Evolutionary conservation across 2,113 vertebrate species (phyloP).

Genomic region (Perca flavescens): DNA sequence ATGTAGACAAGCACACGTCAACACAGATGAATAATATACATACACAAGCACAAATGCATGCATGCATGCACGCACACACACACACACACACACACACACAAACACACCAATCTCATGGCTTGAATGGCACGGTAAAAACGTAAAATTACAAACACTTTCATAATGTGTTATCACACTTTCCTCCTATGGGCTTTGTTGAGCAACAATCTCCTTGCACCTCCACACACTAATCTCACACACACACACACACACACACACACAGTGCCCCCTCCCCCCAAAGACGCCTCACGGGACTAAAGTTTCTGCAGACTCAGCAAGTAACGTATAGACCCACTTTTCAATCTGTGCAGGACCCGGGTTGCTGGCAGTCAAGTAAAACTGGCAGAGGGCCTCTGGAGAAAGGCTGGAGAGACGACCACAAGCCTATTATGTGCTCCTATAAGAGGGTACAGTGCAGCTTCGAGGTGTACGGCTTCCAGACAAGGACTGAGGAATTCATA

Average conservation of each 20-base stretch:
- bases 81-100: neutral
- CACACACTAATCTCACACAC: conserved; percentile 24
- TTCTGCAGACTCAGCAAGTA: conserved; percentile 68
- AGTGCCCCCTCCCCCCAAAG: neutral
- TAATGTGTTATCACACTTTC: conserved; percentile 46
- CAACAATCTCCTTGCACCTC: conserved; percentile 51
- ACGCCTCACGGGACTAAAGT: conserved; percentile 12
- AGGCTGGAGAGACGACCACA: conserved; percentile 78
- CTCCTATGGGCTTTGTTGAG: conserved; percentile 35
- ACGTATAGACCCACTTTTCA: conserved; percentile 49
- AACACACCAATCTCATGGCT: conserved; percentile 5
- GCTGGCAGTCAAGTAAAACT: conserved; percentile 84
- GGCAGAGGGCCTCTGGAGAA: conserved; percentile 84
- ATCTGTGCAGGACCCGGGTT: conserved; percentile 82
- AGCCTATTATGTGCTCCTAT: conserved; percentile 89
- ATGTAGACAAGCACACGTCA: conserved; percentile 17
- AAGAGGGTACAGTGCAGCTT: conserved; percentile 87
- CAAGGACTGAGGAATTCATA: conserved; percentile 84
- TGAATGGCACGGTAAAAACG: conserved; percentile 22
- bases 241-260: conserved; percentile 23
- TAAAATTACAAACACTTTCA: conserved; percentile 29
- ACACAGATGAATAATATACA: neutral
- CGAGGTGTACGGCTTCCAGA: conserved; percentile 87
- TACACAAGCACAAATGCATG: neutral
- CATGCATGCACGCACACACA: neutral